Conservation (phyloP, 2,888 invertebrate genomes). For the Orchestes rusci region DNA sequence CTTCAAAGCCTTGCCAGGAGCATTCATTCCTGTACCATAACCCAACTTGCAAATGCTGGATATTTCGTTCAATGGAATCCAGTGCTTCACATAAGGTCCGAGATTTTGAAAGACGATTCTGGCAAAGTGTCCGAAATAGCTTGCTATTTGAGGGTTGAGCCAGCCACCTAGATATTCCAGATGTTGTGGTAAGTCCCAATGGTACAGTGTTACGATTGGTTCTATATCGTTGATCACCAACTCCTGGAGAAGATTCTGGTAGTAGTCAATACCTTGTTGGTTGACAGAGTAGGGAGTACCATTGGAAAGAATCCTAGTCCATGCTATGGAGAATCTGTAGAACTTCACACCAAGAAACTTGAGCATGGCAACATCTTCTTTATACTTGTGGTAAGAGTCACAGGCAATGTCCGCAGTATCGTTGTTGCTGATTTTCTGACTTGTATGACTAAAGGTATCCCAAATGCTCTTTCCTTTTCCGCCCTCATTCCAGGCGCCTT, state of each 20-base stretch:
- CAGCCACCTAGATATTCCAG: slow-evolving; percentile 35
- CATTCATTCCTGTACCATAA: neutral
- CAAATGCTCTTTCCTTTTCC: slow-evolving; percentile 48
- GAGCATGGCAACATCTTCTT: slow-evolving; percentile 53
- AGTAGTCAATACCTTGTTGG: slow-evolving; percentile 53
- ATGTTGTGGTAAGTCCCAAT: slow-evolving; percentile 15
- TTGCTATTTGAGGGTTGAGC: slow-evolving; percentile 11
- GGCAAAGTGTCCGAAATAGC: slow-evolving; percentile 41
- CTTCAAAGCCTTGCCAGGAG: slow-evolving; percentile 2
- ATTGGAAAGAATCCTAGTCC: slow-evolving; percentile 46
- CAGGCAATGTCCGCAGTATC: slow-evolving; percentile 49
- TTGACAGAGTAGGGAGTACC: slow-evolving; percentile 54
- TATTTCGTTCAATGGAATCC: too few species aligned
- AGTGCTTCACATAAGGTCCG: slow-evolving; percentile 29
- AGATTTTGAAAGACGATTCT: slow-evolving; percentile 46
- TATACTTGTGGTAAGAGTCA: slow-evolving; percentile 58
- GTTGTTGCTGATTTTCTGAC: neutral
- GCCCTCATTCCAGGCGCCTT: slow-evolving; percentile 26
- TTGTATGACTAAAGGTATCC: slow-evolving; percentile 7
- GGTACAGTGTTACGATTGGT: slow-evolving; percentile 15
- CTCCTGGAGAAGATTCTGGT: slow-evolving; percentile 26
- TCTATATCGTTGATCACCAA: slow-evolving; percentile 4
- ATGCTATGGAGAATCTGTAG: slow-evolving; percentile 24
- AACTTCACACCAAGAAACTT: slow-evolving; percentile 48
- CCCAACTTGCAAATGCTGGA: too few species aligned